Conservation (phyloP, 2,888 invertebrate genomes). For the Tetrapedia diversipes region DNA sequence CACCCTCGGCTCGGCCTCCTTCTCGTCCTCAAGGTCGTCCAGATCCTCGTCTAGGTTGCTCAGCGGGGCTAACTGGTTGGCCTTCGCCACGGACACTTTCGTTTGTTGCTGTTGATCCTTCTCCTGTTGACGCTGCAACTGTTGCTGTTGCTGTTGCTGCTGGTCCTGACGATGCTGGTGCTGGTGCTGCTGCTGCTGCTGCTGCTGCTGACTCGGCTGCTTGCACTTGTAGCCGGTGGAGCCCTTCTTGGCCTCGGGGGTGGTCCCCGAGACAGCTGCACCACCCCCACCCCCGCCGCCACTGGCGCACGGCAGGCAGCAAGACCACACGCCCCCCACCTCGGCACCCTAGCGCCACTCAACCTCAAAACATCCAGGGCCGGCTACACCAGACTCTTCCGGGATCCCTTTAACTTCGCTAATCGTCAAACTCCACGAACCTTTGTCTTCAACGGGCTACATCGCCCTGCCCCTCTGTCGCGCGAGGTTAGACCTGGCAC, state of each 20-base stretch:
- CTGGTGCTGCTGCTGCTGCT: slow-evolving; percentile 74
- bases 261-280: slow-evolving; percentile 84
- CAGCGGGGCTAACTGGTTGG: slow-evolving; percentile 69
- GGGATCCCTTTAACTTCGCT: slow-evolving; percentile 3
- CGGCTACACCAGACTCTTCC: slow-evolving; percentile 52
- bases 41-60: slow-evolving; percentile 78
- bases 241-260: slow-evolving; percentile 85
- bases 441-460: slow-evolving; percentile 10
- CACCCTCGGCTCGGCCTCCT: slow-evolving; percentile 57
- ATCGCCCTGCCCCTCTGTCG: neutral
- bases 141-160: slow-evolving; percentile 70
- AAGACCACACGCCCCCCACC: slow-evolving; percentile 83
- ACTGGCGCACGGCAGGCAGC: slow-evolving; percentile 84
- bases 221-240: slow-evolving; percentile 80
- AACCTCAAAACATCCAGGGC: slow-evolving; percentile 76
- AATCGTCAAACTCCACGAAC: too few species aligned
- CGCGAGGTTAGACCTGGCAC: neutral
- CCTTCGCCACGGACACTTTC: slow-evolving; percentile 58
- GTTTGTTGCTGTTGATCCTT: slow-evolving; percentile 72
- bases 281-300: slow-evolving; percentile 82
- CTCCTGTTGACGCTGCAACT: slow-evolving; percentile 73
- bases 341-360: slow-evolving; percentile 83
- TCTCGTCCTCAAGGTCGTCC: slow-evolving; percentile 67
- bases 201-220: slow-evolving; percentile 75
- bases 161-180: slow-evolving; percentile 66